A percentile compares a stretch with the other conserved stretches of the same genome.
Conservation (phyloP, 2,888 invertebrate genomes). For the Anthoptus insignis region DNA sequence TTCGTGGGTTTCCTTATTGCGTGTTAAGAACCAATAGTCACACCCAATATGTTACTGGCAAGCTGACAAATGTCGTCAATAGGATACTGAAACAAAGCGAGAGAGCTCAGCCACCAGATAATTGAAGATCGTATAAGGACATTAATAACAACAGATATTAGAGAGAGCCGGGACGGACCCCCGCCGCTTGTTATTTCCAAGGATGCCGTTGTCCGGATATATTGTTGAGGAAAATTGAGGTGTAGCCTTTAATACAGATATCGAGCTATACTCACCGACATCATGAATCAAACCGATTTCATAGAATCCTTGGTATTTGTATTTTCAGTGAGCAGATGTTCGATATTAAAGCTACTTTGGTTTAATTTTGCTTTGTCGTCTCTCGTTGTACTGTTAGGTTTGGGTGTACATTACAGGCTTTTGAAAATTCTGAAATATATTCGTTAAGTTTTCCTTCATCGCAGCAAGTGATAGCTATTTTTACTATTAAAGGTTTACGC, state of each 20-base stretch:
- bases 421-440: too few species aligned
- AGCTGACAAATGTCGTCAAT: constrained; percentile 48
- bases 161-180: constrained; percentile 62
- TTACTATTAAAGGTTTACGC: too few species aligned
- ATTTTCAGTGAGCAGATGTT: background rate
- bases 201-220: constrained; percentile 67
- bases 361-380: too few species aligned
- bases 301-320: constrained; percentile 20
- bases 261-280: constrained; percentile 8
- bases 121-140: constrained; percentile 77
- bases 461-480: too few species aligned
- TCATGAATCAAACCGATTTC: constrained; percentile 30
- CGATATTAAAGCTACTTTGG: background rate
- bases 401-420: too few species aligned
- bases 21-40: too few species aligned
- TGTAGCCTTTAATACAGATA: constrained; percentile 28
- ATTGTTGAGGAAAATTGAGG: constrained; percentile 69
- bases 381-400: too few species aligned
- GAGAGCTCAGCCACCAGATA: constrained; percentile 63
- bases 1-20: too few species aligned
- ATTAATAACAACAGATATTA: constrained; percentile 82
- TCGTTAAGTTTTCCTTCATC: too few species aligned
- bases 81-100: constrained; percentile 58
- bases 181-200: constrained; percentile 69
- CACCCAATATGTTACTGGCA: background rate